Evolutionary conservation across 2,888 invertebrate species (phyloP), one percentile per base, ranked within the genome.

Genomic region (Cheilosia variabilis): DNA sequence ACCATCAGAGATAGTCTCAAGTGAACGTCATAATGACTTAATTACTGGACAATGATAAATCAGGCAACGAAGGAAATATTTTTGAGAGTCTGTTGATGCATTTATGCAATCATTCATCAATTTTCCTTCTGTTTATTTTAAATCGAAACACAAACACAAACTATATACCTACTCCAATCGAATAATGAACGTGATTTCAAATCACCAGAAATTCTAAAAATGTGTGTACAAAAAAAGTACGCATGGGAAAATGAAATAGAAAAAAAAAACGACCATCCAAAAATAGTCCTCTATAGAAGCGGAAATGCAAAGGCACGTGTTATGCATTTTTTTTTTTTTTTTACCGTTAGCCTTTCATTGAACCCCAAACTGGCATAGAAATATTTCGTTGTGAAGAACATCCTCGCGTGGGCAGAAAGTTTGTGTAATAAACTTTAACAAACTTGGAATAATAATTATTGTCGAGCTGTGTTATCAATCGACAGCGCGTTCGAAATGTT

Each of bases 251-350:
- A 17, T 47, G 34, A 47, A 31, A 22, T 2, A 19, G 53, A 27
- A 27, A 27, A 27, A 41, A 2, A 43, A 53, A 27, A 72, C 4
- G 52, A 60, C 43, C 50, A 22, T 55, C 77, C 77, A 77, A 77
- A 77, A 77, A 77, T 77, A 77, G 69, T 69, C 53, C 45, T 60
- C 47, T 22, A 43, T 76, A 55, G 41, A 62, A 58, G 53, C 76
- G 76, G 76, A 76, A 76, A 76, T 76, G 60, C 76, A 69, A 66
- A 58, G 62, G 34, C 68, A 77, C 77, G 77, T 69, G 68, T 77
- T 73, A 77, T 55, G 62, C 62, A 68, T 77, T 77, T 9, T 31
- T 9, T 77, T 77, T 9, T 31, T 9, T 2, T 31, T 9, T 31
- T 9, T 68, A 68, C 68, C 60, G 43, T 55, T 53, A 53, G 66